Base-by-base conservation (phyloP, 2,888 invertebrate genomes). In the Fabriciana adippe region DNA sequence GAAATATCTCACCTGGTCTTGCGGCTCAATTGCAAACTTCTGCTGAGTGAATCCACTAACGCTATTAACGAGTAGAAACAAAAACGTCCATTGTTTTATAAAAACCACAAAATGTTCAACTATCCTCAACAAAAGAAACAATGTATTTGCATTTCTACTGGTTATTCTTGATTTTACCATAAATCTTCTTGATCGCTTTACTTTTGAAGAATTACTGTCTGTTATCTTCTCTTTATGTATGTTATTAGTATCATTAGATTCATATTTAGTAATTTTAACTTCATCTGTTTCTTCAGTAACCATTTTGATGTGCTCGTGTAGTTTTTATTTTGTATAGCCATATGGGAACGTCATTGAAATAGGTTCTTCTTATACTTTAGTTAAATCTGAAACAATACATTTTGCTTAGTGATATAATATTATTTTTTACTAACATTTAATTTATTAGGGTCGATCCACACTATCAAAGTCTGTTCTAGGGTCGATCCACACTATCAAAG, bases 21-120 rank as follows among this genome's bases (percentile, higher is more conserved):
- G 91, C 0, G 92, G 92, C 55, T 92, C 92, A 21, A 92, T 89
- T 0, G 91, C 92, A 74, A 92, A 92, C 72, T 87, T 87, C 78
- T 92, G 92, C 64, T 91, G 91, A 60, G 79, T 85, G 67, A 80
- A 81, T n/a, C 82, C 89, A 79, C 76, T 78, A 55, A 83, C 87
- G 74, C 75, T 77, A 75, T 76, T 78, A 68, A 83, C 63, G 70
- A 87, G 74, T 54, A 86, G 55, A 72, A 78, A 77, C 59, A 84
- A 75, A 56, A 87, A 55, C 45, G 83, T 75, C 80, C 83, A 86
- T 67, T 76, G 79, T 76, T 77, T 79, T 72, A 83, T 71, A 41
- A 81, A 55, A 45, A 78, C 63, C n/a, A 68, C 69, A 3, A 76
- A 63, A 18, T 73, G 67, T 6, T 67, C 61, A 18, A 77, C 69